phyloP scores from a whole-genome alignment of 2,113 vertebrate genomes.

The Limnothrissa miodon region DNA sequence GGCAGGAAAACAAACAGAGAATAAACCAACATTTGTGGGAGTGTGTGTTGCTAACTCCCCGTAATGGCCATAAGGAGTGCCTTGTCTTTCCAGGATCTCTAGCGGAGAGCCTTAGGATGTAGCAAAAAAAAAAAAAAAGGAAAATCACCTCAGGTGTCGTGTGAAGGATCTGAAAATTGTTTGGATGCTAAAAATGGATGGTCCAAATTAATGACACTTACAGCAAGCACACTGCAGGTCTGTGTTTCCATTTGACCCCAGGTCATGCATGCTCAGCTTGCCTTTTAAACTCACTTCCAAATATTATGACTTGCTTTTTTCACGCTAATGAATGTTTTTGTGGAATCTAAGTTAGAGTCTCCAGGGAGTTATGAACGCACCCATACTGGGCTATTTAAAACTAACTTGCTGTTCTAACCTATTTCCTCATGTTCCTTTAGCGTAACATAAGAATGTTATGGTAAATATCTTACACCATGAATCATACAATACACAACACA shows the following conservation, averaged over 20 bases:
- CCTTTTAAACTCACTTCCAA: neutral
- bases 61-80: neutral
- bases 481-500: neutral
- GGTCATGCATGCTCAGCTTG: constrained; percentile 2
- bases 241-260: neutral
- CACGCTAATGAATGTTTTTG: neutral
- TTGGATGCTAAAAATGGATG: neutral
- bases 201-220: neutral
- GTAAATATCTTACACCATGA: neutral
- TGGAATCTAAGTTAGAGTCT: neutral
- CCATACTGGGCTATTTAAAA: neutral
- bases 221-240: neutral
- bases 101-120: neutral
- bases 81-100: constrained; percentile 10
- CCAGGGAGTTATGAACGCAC: neutral
- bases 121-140: neutral
- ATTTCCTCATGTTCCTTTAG: neutral
- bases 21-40: constrained; percentile 59
- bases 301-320: constrained; percentile 1
- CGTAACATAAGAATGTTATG: neutral
- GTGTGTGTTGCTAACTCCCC: neutral
- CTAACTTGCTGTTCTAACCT: neutral
- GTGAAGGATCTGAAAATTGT: constrained; percentile 13
- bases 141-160: neutral
- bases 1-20: constrained; percentile 63